Conservation (phyloP, 2,888 invertebrate species). For the Agrochola lychnidis region DNA sequence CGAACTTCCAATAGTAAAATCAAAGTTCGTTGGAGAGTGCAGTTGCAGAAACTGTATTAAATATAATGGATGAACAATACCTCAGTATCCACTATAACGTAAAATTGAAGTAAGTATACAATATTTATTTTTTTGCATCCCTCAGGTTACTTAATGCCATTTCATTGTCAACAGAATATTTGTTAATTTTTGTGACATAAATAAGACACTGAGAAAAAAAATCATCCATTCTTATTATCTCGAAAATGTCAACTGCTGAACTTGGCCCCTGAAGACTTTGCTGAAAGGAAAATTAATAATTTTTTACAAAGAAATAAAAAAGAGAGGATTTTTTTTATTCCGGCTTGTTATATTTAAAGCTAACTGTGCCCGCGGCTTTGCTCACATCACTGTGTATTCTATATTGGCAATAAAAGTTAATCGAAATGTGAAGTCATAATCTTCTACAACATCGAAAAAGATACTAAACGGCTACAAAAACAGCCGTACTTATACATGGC, state of each 20-base stretch:
- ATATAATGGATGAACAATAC: not conserved
- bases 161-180: not conserved
- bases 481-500: no score
- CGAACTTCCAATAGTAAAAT: not conserved
- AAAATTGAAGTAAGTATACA: not conserved
- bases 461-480: no score
- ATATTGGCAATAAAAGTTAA: no score
- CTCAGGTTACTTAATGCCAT: not conserved
- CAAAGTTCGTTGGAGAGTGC: no score
- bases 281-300: slow-evolving; percentile 25
- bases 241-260: slow-evolving; percentile 31
- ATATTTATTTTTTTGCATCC: not conserved
- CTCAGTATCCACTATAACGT: not conserved
- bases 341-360: not conserved
- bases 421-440: no score
- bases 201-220: slow-evolving; percentile 34
- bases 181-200: slow-evolving; percentile 21
- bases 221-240: slow-evolving; percentile 36
- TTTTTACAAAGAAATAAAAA: slow-evolving; percentile 1
- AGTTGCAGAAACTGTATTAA: not conserved
- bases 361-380: no score
- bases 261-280: slow-evolving; percentile 23
- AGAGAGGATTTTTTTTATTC: not conserved
- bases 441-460: no score
- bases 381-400: no score